These are phyloP conservation scores for Boleophthalmus pectinirostris DNA, from an alignment of 2,113 vertebrate species.

Conservation along the genomic window DNA sequence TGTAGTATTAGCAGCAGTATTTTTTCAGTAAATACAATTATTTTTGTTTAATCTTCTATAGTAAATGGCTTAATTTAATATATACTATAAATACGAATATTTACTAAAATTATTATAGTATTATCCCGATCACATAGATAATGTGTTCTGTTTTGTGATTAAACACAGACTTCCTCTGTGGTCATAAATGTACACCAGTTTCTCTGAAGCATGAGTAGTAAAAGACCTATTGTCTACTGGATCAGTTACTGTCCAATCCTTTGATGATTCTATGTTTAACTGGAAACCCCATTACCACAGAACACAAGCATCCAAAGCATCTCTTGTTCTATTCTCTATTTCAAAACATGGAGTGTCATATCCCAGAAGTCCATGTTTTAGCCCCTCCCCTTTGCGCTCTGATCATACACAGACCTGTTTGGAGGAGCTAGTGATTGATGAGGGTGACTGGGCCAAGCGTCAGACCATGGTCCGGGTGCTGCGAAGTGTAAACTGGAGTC, in stretches of 20 bases:
- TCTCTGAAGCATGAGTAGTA: background rate
- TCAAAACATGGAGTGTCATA: conserved; percentile 30
- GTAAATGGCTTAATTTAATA: no score
- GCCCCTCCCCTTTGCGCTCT: conserved; percentile 8
- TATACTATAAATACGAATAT: no score
- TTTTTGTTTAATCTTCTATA: no score
- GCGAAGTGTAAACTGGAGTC: conserved; percentile 64
- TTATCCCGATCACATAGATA: background rate
- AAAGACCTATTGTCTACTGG: background rate
- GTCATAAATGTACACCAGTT: background rate
- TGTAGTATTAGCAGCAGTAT: no score
- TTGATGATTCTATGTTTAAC: conserved; percentile 8
- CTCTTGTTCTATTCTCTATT: background rate
- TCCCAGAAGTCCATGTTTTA: conserved; percentile 52
- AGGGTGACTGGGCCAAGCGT: conserved; percentile 28
- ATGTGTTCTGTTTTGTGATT: background rate
- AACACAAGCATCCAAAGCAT: conserved; percentile 20
- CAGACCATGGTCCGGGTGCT: conserved; percentile 27
- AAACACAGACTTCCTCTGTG: background rate
- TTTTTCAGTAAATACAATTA: no score
- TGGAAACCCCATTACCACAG: conserved; percentile 24
- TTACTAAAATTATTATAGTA: no score
- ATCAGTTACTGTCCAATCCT: conserved; percentile 4
- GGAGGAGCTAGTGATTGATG: conserved; percentile 52
- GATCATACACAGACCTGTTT: conserved; percentile 27